Conservation (phyloP, 2,797 vertebrate genomes). For the Ataeniobius toweri region DNA sequence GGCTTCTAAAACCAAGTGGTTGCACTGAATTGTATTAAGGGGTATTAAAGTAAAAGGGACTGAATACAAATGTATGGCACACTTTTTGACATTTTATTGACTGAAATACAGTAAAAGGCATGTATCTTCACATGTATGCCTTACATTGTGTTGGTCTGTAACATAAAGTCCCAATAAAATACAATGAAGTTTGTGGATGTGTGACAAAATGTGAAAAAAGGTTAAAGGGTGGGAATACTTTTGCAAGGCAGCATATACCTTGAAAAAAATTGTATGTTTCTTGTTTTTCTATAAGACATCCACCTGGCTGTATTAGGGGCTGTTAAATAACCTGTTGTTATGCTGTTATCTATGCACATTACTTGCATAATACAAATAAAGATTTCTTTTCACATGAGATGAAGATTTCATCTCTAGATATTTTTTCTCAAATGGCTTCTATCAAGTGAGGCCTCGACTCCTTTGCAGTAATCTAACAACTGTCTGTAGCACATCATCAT, state of each 20-base stretch:
- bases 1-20: not conserved
- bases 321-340: not conserved
- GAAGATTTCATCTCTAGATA: not conserved
- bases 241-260: not conserved
- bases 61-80: not conserved
- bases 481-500: not conserved
- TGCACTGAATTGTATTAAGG: not conserved
- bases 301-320: not conserved
- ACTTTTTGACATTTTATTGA: not conserved
- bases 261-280: not conserved
- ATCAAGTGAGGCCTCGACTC: too few relatives aligned
- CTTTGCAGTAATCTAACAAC: not conserved
- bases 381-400: not conserved
- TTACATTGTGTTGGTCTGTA: not conserved
- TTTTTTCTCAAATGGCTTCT: not conserved
- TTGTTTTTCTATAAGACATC: not conserved
- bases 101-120: not conserved
- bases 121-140: not conserved
- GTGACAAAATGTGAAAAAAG: not conserved
- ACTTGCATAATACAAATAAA: not conserved
- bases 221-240: not conserved
- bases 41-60: not conserved
- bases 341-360: not conserved
- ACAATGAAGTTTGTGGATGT: not conserved
- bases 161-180: not conserved